Evolutionary conservation across 2,888 invertebrate genomes (phyloP).

Genomic region (Lordiphosa fenestrarum): DNA sequence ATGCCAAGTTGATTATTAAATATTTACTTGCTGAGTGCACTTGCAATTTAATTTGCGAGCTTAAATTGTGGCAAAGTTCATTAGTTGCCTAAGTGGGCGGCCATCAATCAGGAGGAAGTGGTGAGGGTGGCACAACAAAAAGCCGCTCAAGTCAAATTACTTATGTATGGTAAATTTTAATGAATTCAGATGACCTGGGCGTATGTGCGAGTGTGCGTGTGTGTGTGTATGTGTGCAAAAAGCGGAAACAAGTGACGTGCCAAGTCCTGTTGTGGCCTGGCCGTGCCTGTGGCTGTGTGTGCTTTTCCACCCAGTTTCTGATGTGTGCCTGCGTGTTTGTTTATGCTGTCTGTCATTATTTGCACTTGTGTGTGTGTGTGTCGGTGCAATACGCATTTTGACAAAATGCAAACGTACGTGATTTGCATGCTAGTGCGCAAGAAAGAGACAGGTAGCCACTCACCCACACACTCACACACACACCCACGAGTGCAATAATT

Average conservation of each 20-base stretch:
- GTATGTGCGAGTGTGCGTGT: slow-evolving; percentile 14
- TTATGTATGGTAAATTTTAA: slow-evolving; percentile 58
- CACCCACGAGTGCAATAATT: slow-evolving; percentile 54
- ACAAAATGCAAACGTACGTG: slow-evolving; percentile 71
- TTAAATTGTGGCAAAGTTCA: slow-evolving; percentile 52
- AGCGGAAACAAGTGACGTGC: slow-evolving; percentile 69
- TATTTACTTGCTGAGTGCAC: slow-evolving; percentile 54
- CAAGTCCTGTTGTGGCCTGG: slow-evolving; percentile 44
- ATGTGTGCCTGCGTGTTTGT: slow-evolving; percentile 64
- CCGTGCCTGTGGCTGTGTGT: slow-evolving; percentile 28
- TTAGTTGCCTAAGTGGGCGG: slow-evolving; percentile 48
- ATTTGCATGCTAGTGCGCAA: slow-evolving; percentile 60
- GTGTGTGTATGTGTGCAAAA: slow-evolving; percentile 50
- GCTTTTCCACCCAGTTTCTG: slow-evolving; percentile 50
- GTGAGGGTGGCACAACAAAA: slow-evolving; percentile 4
- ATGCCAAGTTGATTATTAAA: slow-evolving; percentile 64
- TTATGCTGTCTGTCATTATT: slow-evolving; percentile 73
- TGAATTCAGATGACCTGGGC: slow-evolving; percentile 48
- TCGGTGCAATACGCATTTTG: slow-evolving; percentile 73
- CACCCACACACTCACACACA: neutral
- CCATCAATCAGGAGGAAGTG: slow-evolving; percentile 40
- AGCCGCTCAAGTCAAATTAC: slow-evolving; percentile 44
- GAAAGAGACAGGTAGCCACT: slow-evolving; percentile 11
- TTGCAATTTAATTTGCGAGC: slow-evolving; percentile 60
- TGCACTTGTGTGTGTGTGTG: slow-evolving; percentile 17